Evolutionary conservation across 2,888 invertebrate species (phyloP), one percentile per base, ranked within the genome.

Genomic region (Metopia argyrocephala): DNA sequence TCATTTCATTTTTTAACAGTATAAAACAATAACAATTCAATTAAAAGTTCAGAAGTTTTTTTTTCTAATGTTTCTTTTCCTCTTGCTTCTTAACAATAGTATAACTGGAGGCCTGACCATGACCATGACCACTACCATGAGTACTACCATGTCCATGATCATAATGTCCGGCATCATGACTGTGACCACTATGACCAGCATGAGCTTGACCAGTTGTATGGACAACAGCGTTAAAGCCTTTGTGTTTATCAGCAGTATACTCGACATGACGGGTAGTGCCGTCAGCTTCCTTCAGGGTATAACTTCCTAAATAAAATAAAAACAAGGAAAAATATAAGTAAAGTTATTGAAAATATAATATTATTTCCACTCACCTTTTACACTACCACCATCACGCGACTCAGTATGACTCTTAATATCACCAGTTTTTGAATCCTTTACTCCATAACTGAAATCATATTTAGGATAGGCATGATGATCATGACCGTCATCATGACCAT

Each of bases 391-490:
- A 48, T 73, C 56, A 46, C 73, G 46, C 18, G 56, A 15, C 56
- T 73, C 73, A 28, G 15, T 27, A 48, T 73, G 73, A 3, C 56
- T 54, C n/a, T 73, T 73, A 20, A 73, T 48, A 28, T 73, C 73
- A 2, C 73, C 73, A 18, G 73, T 64, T 46, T 73, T 73, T 5
- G 48, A 3, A 48, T 73, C 73, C 23, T 73, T 73, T 9, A 73
- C 73, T 28, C 73, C 73, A 57, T 73, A 73, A 64, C 54, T 23
- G 23, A 73, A 73, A 46, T 73, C 64, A 57, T 73, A 73, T 48
- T 73, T 64, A n/a, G 45, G 27, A 64, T 73, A n/a, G 21, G 6
- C 52, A 48, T 62, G 3, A 45, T 52, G 45, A 23, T 18, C 5
- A 28, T 18, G 52, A 46, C 56, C 46, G 48, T 73, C 18, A 1